Base-by-base conservation (phyloP, 2,888 invertebrate species). In the Caradrina kadenii region DNA sequence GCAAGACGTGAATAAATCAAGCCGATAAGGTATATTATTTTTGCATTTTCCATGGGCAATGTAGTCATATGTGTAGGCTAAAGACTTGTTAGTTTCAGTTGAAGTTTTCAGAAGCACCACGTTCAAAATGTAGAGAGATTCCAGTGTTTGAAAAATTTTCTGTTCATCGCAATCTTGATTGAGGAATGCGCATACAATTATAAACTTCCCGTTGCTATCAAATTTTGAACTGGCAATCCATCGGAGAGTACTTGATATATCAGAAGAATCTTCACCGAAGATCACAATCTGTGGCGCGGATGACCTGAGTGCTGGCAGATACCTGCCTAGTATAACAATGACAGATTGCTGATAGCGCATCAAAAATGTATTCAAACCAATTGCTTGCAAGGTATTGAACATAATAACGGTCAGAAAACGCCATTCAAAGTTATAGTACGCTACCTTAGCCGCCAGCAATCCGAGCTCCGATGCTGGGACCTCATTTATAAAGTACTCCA, bases 341-440 rank as follows among this genome's bases (percentile, higher is more conserved):
- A 90, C 84, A 0, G 89, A 79, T 63, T 89, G 76, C 15, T 87
- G 85, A 69, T 90, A 92, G 39, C 81, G 64, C 31, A 50, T 84
- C 61, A 92, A 69, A 77, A 93, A 93, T n/a, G 83, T 78, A 39
- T 89, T 79, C 22, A 91, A 66, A 11, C 88, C 87, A 19, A 87
- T 55, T 15, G 80, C 71, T 15, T 87, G 75, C 15, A 89, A 52
- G 3, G 87, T 69, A 61, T 83, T 88, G 67, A 86, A 90, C 63
- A 93, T 81, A 6, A 92, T 81, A 0, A 93, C 68, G 3, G 91
- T 90, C 3, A 90, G 69, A 48, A 87, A 92, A 6, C 91, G 89
- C 92, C 91, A 92, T 77, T 92, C 87, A 63, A 91, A 93, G 80
- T 93, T 93, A 53, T 90, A 81, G 63, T 78, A 87, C 0, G 91